These are phyloP conservation scores for Sarcophaga rosellei DNA, from an alignment of 2,888 invertebrate species.

Conservation along the genomic window DNA sequence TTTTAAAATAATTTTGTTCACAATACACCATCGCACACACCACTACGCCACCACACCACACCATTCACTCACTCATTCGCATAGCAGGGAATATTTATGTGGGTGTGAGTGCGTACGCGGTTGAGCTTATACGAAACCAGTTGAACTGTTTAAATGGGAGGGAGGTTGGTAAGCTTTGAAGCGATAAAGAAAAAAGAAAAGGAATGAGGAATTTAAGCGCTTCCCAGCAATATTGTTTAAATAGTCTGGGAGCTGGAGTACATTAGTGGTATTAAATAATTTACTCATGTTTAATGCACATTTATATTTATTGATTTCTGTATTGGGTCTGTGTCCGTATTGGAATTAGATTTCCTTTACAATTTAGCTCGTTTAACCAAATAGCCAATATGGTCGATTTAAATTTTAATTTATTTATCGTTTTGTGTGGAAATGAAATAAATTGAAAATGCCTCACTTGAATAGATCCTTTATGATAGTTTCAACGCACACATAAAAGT, in stretches of 20 bases:
- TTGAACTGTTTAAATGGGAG: not conserved
- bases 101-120: not conserved
- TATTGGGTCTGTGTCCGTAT: not conserved
- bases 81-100: not conserved
- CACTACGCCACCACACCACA: too few species aligned
- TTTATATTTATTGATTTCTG: not conserved
- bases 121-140: not conserved
- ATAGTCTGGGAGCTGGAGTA: not conserved
- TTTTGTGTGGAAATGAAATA: too few species aligned
- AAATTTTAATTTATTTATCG: too few species aligned
- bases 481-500: too few species aligned
- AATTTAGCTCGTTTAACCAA: too few species aligned
- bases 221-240: not conserved
- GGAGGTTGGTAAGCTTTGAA: not conserved
- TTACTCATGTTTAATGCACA: not conserved
- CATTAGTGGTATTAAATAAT: not conserved
- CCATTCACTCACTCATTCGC: not conserved
- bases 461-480: too few species aligned
- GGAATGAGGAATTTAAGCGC: not conserved
- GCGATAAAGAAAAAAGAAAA: not conserved
- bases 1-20: constrained; percentile 16
- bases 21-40: not conserved
- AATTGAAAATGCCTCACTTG: too few species aligned
- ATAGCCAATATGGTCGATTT: too few species aligned
- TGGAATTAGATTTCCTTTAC: too few species aligned